Conservation (phyloP, 2,888 invertebrate genomes). For the Tetragnatha montana region DNA sequence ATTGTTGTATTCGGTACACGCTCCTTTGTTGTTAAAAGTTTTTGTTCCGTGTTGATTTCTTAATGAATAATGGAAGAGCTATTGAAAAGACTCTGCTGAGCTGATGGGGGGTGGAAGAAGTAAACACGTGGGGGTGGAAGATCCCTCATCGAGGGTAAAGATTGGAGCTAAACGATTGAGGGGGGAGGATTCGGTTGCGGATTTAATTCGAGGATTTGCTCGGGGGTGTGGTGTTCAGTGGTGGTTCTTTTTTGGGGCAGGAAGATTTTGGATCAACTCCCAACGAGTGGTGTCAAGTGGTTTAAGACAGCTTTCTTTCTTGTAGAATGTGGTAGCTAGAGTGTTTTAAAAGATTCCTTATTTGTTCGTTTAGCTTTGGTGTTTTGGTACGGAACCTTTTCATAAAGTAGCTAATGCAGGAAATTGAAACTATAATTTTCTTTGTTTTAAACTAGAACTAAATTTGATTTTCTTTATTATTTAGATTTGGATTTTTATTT, state of each 20-base stretch:
- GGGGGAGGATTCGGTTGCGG: background rate
- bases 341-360: too few relatives aligned
- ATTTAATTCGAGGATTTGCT: background rate
- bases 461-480: too few relatives aligned
- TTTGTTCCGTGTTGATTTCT: slow-evolving; percentile 56
- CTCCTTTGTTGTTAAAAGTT: slow-evolving; percentile 49
- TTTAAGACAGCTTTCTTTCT: too few relatives aligned
- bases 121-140: background rate
- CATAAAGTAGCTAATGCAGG: too few relatives aligned
- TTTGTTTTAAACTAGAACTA: too few relatives aligned
- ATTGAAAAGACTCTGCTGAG: slow-evolving; percentile 27
- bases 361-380: too few relatives aligned
- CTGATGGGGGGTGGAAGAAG: background rate
- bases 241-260: background rate
- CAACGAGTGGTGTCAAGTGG: too few relatives aligned
- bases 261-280: too few relatives aligned
- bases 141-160: background rate
- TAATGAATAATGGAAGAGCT: slow-evolving; percentile 56
- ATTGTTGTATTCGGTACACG: slow-evolving; percentile 55
- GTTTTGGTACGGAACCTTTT: too few relatives aligned
- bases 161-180: background rate
- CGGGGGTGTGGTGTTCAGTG: background rate
- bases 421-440: too few relatives aligned
- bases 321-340: too few relatives aligned
- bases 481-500: too few relatives aligned